A percentile compares a stretch with the other conserved stretches of the same genome.
Conservation (phyloP, 2,113 vertebrate species). For the Coryphaenoides rupestris region DNA sequence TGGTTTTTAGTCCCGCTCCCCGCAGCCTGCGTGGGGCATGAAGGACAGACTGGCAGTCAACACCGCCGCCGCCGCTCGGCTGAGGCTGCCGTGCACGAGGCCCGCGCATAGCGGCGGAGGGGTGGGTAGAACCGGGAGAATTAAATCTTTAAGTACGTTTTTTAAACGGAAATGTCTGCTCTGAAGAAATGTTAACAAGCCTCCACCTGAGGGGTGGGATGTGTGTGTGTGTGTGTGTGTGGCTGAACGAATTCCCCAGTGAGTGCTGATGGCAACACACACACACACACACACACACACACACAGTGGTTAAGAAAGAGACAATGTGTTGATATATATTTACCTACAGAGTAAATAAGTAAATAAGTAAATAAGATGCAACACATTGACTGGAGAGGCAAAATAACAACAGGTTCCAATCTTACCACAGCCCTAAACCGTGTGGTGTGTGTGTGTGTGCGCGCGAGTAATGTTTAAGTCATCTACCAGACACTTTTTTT, state of each 20-base stretch:
- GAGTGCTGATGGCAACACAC: conserved; percentile 36
- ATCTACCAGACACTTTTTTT: conserved; percentile 43
- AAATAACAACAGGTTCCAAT: background rate
- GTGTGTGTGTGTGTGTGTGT: conserved; percentile 19
- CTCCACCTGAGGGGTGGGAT: conserved; percentile 29
- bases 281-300: conserved; percentile 18
- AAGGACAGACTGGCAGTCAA: conserved; percentile 49
- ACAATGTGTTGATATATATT: conserved; percentile 53
- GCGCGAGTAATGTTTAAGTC: conserved; percentile 38
- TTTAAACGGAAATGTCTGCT: conserved; percentile 56
- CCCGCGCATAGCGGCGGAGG: conserved; percentile 31
- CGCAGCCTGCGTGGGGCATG: conserved; percentile 50
- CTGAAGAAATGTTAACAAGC: conserved; percentile 68
- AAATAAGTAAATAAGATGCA: conserved; percentile 45
- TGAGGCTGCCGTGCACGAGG: background rate
- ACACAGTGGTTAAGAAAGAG: conserved; percentile 25
- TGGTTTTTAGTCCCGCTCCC: conserved; percentile 60
- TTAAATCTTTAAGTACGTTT: conserved; percentile 71
- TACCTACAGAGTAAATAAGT: conserved; percentile 52
- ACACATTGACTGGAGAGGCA: background rate
- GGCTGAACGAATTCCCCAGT: conserved; percentile 32
- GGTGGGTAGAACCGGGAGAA: conserved; percentile 54
- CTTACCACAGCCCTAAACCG: background rate
- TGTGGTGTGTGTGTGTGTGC: background rate
- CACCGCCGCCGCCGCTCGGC: conserved; percentile 6